Base-by-base conservation (phyloP, 1,140 invertebrate species). In the Dryas iulia region DNA sequence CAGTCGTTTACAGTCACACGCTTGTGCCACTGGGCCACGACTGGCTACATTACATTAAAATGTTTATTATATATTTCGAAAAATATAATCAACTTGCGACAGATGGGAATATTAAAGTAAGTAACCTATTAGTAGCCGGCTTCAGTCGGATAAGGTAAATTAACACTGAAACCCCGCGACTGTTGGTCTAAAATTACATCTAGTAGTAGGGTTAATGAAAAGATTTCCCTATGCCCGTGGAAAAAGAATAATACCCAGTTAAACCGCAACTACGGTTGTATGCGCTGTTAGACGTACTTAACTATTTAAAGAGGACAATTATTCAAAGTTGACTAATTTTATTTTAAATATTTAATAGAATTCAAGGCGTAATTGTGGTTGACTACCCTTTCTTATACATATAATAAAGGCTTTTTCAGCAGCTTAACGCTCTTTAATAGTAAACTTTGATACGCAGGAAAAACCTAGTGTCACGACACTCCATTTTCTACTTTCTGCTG, bases 181-280 rank as follows among this genome's bases (percentile, higher is more conserved):
- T 69, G 66, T 60, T 56, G 53, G 66, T 69, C 66, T 69, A 69
- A 69, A 25, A 69, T 69, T 69, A 69, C 66, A 33, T n/a, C 59
- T 62, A 69, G 30, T 31, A 28, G 58, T 57, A 69, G 66, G 59
- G 66, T 69, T 62, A 35, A 33, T 26, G 14, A 39, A 58, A 25
- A 62, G 66, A 58, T 62, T 68, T 62, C 56, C 14, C 53, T 28
- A 21, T 57, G 35, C 35, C 4, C 35, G n/a, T 2, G 6, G 14
- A 18, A 14, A 21, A 47, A 18, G 8, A 47, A 47, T 47, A 18
- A 21, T 47, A 47, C 39, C 2, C 7, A 10, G 39, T 8, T 47
- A 47, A 47, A 21, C 39, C 39, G 39, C 39, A 47, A 47, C 14
- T 1, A 47, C 35, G 8, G n/a, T 47, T 47, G 21, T 18, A 47